Conservation (phyloP, 1,140 invertebrate species). For the Babylonia areolata region DNA sequence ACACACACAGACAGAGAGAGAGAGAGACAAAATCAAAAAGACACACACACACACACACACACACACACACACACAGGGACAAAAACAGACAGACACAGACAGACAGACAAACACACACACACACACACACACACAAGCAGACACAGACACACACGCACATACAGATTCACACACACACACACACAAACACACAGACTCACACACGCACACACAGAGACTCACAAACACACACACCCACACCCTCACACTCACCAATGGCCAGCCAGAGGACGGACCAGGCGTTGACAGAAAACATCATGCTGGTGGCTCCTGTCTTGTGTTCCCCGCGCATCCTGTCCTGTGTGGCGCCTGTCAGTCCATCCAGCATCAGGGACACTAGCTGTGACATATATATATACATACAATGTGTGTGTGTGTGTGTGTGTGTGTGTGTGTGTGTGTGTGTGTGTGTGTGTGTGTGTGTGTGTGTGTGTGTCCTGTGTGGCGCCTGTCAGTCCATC, state of each 20-base stretch:
- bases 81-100: neutral
- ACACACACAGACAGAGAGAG: neutral
- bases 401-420: neutral
- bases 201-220: neutral
- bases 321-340: conserved; percentile 92
- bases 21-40: neutral
- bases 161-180: neutral
- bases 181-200: neutral
- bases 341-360: conserved; percentile 91
- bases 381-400: too few species aligned
- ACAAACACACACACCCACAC: conserved; percentile 16
- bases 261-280: conserved; percentile 87
- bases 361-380: conserved; percentile 92
- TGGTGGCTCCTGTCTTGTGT: conserved; percentile 89
- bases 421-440: conserved; percentile 2
- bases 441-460: too few species aligned
- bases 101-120: neutral
- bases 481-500: too few species aligned
- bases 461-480: too few species aligned
- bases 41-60: neutral
- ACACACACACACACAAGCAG: conserved; percentile 18
- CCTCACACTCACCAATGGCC: conserved; percentile 74
- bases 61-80: neutral
- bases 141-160: conserved; percentile 19
- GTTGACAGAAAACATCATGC: conserved; percentile 98